Percentiles rank a stretch among this genome's conserved stretches.
Conservation (phyloP, 2,113 vertebrate species). For the Ranitomeya imitator region DNA sequence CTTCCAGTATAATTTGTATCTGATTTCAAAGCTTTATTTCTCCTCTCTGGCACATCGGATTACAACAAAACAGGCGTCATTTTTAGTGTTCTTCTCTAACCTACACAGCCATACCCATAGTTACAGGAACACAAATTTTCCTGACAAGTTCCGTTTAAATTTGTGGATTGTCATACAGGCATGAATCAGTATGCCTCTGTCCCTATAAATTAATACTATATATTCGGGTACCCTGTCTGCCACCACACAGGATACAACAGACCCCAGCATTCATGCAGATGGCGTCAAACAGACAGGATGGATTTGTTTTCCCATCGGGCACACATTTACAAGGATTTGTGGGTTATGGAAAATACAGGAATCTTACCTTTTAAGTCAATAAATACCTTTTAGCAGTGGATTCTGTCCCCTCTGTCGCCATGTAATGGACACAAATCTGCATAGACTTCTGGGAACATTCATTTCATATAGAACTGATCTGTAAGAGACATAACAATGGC, state of each 20-base stretch:
- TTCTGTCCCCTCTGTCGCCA: neutral
- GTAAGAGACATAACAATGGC: neutral
- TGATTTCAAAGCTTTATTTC: too few species aligned
- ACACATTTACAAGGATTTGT: neutral
- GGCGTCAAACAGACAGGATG: neutral
- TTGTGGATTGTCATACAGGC: neutral
- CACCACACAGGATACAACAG: too few species aligned
- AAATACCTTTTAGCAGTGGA: slow-evolving; percentile 16
- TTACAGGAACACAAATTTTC: too few species aligned
- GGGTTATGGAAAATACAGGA: neutral
- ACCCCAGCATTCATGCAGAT: too few species aligned
- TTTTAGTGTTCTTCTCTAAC: too few species aligned
- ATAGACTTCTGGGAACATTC: neutral
- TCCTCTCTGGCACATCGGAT: too few species aligned
- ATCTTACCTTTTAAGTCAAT: neutral
- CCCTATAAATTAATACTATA: neutral
- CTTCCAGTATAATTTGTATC: too few species aligned
- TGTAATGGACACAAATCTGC: slow-evolving; percentile 1
- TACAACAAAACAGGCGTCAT: too few species aligned
- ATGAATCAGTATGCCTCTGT: neutral
- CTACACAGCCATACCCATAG: too few species aligned
- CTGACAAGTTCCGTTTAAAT: too few species aligned
- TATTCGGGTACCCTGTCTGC: neutral
- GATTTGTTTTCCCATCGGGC: neutral
- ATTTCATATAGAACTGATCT: neutral